A percentile compares a stretch with the other conserved stretches of the same genome.
Conservation (phyloP, 2,888 invertebrate genomes). For the Cephus rjabovi region DNA sequence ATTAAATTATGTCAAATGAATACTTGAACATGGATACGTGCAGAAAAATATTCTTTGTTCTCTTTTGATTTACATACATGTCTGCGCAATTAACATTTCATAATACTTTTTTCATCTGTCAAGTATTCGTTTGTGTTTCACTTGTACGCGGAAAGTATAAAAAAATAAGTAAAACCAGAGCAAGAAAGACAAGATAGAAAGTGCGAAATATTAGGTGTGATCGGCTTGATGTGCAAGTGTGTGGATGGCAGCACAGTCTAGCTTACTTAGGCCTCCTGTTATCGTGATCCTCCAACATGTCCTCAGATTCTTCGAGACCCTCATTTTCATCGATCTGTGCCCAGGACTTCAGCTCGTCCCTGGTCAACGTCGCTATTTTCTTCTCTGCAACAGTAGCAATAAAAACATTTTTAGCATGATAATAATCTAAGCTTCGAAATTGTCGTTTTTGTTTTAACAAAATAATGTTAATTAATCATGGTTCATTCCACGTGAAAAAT, state of each 20-base stretch:
- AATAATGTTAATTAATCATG: neutral
- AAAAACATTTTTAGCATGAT: neutral
- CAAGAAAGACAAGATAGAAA: constrained; percentile 17
- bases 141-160: neutral
- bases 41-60: neutral
- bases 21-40: neutral
- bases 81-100: neutral
- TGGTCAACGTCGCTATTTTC: constrained; percentile 83
- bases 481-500: neutral
- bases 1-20: neutral
- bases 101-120: neutral
- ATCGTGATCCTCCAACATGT: constrained; percentile 54
- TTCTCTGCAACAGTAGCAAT: constrained; percentile 69
- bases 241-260: constrained; percentile 30
- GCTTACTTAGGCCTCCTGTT: constrained; percentile 63
- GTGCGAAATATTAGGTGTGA: constrained; percentile 13
- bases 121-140: neutral
- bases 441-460: neutral
- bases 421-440: neutral
- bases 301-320: constrained; percentile 66
- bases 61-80: neutral
- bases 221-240: constrained; percentile 14
- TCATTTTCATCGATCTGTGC: constrained; percentile 71
- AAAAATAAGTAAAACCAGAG: constrained; percentile 14
- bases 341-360: constrained; percentile 73